phyloP scores from a whole-genome alignment of 2,113 vertebrate species.

The Butorides virescens region DNA sequence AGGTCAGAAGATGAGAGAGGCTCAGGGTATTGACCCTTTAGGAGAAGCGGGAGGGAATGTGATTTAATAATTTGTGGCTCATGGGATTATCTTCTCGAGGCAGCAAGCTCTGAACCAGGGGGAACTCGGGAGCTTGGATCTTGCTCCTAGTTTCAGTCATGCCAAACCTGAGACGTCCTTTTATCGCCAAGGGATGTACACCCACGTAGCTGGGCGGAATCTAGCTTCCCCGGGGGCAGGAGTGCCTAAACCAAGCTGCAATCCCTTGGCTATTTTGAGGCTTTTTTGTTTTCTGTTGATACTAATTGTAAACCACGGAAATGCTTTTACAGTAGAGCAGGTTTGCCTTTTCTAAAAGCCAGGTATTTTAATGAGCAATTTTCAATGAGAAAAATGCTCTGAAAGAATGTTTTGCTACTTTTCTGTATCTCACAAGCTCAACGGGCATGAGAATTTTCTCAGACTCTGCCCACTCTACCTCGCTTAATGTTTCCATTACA shows the following conservation, averaged over 20 bases:
- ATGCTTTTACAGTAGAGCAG: background rate
- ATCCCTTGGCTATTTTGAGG: background rate
- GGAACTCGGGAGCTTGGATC: background rate
- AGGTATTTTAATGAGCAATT: background rate
- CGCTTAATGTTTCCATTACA: background rate
- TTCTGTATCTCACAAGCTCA: background rate
- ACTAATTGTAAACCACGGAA: background rate
- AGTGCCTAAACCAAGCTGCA: background rate
- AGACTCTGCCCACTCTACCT: background rate
- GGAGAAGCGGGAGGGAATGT: background rate
- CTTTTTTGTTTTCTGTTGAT: background rate
- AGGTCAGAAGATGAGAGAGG: constrained; percentile 20
- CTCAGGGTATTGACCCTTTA: background rate
- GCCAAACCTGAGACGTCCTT: background rate
- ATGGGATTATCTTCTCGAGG: background rate
- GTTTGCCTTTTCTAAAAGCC: background rate
- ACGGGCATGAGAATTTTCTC: rapidly evolving
- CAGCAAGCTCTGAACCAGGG: background rate
- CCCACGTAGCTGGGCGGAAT: background rate
- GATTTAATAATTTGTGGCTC: background rate
- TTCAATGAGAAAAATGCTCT: background rate
- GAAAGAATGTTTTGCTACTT: background rate
- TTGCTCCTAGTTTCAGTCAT: background rate
- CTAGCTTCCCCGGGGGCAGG: background rate
- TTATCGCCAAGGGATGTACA: background rate